Evolutionary conservation across 2,113 vertebrate genomes (phyloP), one percentile per base, ranked within the genome.

Genomic region (Coptodon rendalli): DNA sequence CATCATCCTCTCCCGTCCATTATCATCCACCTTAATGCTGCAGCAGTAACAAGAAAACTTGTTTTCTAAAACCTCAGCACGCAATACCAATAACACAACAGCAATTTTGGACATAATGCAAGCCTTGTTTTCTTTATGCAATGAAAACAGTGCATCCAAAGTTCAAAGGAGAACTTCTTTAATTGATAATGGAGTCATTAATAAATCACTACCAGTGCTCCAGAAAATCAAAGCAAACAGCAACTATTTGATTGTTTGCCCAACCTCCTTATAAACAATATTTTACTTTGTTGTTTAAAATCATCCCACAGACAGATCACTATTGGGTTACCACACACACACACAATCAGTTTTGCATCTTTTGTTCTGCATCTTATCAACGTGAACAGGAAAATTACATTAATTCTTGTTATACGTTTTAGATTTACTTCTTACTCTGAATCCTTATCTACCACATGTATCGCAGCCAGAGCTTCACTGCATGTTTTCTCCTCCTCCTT

Each of bases 161-260:
- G 89, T 93, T 93, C 84, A 90, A 80, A 83, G 40, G 17, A 36
- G 43, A 4, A 14, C 38, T 82, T 68, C n/a, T 89, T 91, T 88
- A 61, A 93, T 83, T 92, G 68, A 88, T 87, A 83, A 87, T 91
- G 57, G 13, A 66, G 43, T 3, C 80, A 89, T 91, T 88, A 91
- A 92, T 92, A 90, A 92, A 90, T 89, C 53, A 91, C 36, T 9
- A 76, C 68, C 17, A 3, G 36, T 31, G 57, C 82, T 76, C 7
- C 13, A 73, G 80, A 56, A 83, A 91, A 89, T 54, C 80, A 78
- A 88, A 91, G 84, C 83, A 93, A 38, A 63, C 36, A 80, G 27
- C 80, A 80, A 36, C 82, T 54, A 83, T 87, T 31, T 29, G 12
- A 91, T 68, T 87, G 59, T 80, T 82, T 66, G 36, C 50, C 59